These are phyloP conservation scores for Tor tambroides DNA, from an alignment of 2,113 vertebrate genomes.

Conservation along the genomic window DNA sequence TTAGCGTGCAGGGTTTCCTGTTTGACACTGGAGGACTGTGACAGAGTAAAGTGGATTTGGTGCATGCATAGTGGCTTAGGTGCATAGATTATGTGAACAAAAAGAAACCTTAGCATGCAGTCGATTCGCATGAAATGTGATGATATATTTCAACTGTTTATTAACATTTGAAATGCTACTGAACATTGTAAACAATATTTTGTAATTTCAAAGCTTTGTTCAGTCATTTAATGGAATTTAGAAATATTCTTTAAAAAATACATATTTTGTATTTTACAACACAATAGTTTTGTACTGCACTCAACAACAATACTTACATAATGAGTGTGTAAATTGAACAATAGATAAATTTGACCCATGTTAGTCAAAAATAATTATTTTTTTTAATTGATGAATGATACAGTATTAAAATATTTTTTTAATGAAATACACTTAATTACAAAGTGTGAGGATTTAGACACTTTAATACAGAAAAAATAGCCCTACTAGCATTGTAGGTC, in stretches of 20 bases:
- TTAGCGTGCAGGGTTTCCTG: conserved; percentile 7
- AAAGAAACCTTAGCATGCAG: background rate
- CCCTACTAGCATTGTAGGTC: background rate
- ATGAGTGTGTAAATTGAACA: background rate
- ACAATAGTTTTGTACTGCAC: background rate
- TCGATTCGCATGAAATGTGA: background rate
- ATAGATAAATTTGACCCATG: background rate
- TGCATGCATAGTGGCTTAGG: no score
- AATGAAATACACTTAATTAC: background rate
- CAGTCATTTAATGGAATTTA: background rate
- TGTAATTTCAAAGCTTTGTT: background rate
- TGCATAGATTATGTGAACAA: background rate
- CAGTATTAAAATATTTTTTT: background rate
- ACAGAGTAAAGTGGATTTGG: background rate
- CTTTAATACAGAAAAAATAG: background rate
- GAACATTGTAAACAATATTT: background rate
- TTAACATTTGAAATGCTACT: conserved; percentile 5
- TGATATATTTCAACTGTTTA: background rate
- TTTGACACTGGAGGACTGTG: background rate
- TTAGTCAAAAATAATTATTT: background rate
- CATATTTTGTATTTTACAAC: background rate
- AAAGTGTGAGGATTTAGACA: background rate
- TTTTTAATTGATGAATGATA: no score
- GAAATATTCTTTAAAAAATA: conserved; percentile 2
- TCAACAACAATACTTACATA: background rate